These are phyloP conservation scores for Montipora efflorescens DNA, from an alignment of 64 coral and sea anemone species.

Conservation along the genomic window DNA sequence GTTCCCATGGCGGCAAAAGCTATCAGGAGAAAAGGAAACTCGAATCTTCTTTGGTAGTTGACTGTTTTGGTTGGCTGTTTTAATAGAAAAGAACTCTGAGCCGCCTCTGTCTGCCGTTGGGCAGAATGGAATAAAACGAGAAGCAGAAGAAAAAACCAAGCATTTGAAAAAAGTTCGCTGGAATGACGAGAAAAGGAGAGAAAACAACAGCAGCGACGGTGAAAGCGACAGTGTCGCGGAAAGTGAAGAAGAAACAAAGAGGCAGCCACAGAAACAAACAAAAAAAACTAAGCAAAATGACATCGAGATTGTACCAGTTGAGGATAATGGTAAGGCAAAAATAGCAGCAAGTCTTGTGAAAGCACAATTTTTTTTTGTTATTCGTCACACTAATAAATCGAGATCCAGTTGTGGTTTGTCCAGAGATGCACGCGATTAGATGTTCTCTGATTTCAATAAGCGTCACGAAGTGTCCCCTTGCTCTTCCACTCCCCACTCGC, in stretches of 20 bases:
- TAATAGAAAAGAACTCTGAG: conserved; percentile 17
- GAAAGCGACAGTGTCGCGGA: conserved; percentile 52
- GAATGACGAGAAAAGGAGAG: conserved; percentile 14
- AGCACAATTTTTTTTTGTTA: too few species aligned
- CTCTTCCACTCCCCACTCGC: too few species aligned
- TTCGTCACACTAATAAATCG: too few species aligned
- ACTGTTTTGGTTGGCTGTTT: background rate
- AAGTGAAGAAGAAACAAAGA: conserved; percentile 60
- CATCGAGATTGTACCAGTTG: conserved; percentile 79
- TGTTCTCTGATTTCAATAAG: too few species aligned
- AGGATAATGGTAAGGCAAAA: conserved; percentile 59
- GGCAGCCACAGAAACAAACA: background rate
- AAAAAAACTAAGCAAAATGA: conserved; percentile 14
- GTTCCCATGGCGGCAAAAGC: background rate
- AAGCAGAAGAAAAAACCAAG: background rate
- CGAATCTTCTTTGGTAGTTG: background rate
- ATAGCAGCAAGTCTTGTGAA: background rate
- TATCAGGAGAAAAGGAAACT: background rate
- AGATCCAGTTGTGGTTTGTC: too few species aligned
- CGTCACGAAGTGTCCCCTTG: too few species aligned
- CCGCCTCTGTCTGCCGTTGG: background rate
- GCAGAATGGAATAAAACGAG: conserved; percentile 21
- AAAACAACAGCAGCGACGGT: background rate
- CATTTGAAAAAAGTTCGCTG: background rate
- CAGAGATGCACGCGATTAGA: too few species aligned